Evolutionary conservation across 2,113 vertebrate species (phyloP).

Genomic region (Trogon surrucura): DNA sequence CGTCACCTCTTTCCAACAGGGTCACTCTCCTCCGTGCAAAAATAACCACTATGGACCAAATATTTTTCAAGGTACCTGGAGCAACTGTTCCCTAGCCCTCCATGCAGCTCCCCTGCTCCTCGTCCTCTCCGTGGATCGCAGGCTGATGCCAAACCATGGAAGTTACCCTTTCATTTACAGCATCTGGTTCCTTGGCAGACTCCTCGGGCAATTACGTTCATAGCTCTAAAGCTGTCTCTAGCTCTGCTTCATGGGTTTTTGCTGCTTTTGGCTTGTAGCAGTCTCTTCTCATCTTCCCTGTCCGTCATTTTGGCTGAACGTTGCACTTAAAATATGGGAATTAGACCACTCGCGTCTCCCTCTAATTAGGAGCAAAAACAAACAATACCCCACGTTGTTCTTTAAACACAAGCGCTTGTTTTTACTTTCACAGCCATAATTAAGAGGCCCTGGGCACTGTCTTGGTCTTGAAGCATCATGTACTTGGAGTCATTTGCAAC

Average conservation of each 20-base stretch:
- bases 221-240: constrained; percentile 44
- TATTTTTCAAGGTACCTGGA: background rate
- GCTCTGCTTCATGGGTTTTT: constrained; percentile 37
- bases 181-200: constrained; percentile 60
- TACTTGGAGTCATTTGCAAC: background rate
- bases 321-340: background rate
- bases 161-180: constrained; percentile 57
- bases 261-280: constrained; percentile 39
- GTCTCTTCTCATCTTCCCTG: constrained; percentile 6
- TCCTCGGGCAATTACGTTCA: constrained; percentile 21
- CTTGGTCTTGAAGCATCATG: background rate
- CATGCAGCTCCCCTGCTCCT: background rate
- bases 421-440: background rate
- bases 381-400: background rate
- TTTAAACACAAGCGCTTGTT: background rate
- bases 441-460: background rate
- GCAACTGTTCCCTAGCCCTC: background rate
- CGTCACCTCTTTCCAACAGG: background rate
- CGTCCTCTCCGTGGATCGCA: background rate
- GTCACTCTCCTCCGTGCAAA: background rate
- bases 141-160: constrained; percentile 44
- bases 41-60: background rate
- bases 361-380: background rate
- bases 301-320: background rate
- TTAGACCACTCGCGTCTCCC: background rate